Evolutionary conservation across 2,888 invertebrate genomes (phyloP).

Genomic region (Agonum fuliginosum): DNA sequence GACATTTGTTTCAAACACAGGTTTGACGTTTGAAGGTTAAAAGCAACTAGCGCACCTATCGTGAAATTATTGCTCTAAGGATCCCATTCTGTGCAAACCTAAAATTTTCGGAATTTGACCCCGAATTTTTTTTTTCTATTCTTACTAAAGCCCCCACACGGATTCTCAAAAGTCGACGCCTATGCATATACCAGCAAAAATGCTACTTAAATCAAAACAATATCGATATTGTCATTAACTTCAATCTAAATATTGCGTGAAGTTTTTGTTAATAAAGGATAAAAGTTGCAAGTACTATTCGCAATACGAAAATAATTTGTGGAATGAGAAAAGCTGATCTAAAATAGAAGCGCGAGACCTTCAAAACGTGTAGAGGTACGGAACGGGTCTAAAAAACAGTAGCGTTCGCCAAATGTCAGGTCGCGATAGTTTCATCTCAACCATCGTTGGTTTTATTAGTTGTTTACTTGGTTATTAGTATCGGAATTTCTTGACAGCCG

Average conservation of each 20-base stretch:
- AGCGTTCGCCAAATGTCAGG: constrained; percentile 38
- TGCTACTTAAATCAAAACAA: too few species aligned
- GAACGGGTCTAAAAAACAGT: constrained; percentile 31
- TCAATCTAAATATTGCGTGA: constrained; percentile 29
- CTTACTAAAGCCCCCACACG: too few species aligned
- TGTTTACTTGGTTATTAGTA: constrained; percentile 39
- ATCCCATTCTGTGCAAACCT: too few species aligned
- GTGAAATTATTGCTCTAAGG: too few species aligned
- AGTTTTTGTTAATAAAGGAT: constrained; percentile 23
- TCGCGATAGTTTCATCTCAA: constrained; percentile 12
- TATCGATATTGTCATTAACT: constrained; percentile 16
- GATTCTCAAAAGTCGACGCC: too few species aligned
- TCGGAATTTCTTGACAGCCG: constrained; percentile 38
- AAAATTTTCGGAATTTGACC: too few species aligned
- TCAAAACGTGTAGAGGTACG: constrained; percentile 63
- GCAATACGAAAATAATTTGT: constrained; percentile 62
- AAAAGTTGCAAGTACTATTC: constrained; percentile 39
- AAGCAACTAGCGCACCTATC: too few species aligned
- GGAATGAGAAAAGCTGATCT: constrained; percentile 62
- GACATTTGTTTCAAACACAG: too few species aligned
- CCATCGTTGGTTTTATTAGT: constrained; percentile 25
- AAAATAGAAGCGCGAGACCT: constrained; percentile 65
- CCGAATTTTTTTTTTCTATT: too few species aligned
- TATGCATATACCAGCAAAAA: too few species aligned
- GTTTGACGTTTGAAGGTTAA: too few species aligned